Percentiles rank a stretch among this genome's conserved stretches.
These are phyloP conservation scores for Tiaroga cobitis DNA, from an alignment of 2,797 vertebrate species.

Conservation along the genomic window DNA sequence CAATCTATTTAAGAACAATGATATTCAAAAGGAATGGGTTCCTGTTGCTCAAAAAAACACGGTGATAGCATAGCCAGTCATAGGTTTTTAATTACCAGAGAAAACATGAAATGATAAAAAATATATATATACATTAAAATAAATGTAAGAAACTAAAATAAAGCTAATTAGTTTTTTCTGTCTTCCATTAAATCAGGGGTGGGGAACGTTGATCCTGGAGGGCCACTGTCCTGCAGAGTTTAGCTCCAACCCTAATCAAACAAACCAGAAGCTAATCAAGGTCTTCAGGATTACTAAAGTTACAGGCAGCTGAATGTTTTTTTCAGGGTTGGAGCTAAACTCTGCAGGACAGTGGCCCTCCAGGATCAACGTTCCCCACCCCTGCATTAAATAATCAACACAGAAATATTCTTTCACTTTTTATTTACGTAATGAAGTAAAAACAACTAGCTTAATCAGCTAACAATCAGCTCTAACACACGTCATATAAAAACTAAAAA, in stretches of 20 bases:
- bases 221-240: no score
- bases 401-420: background rate
- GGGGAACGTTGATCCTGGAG: no score
- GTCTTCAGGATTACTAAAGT: no score
- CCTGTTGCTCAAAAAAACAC: background rate
- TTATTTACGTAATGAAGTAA: background rate
- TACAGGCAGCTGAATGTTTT: no score
- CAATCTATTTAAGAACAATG: background rate
- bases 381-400: no score
- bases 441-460: background rate
- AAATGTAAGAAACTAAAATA: background rate
- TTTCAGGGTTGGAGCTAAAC: no score
- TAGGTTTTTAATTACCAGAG: background rate
- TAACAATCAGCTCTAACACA: background rate
- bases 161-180: background rate
- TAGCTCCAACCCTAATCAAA: no score
- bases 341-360: no score
- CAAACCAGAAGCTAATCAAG: no score
- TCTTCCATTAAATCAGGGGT: conserved; percentile 1
- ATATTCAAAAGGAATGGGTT: background rate
- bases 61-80: background rate
- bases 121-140: background rate
- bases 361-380: no score
- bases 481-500: background rate
- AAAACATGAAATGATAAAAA: background rate